Percentiles rank a stretch among this genome's conserved stretches.
These are phyloP conservation scores for Meiosimyza platycephala DNA, from an alignment of 2,888 invertebrate genomes.

Conservation along the genomic window DNA sequence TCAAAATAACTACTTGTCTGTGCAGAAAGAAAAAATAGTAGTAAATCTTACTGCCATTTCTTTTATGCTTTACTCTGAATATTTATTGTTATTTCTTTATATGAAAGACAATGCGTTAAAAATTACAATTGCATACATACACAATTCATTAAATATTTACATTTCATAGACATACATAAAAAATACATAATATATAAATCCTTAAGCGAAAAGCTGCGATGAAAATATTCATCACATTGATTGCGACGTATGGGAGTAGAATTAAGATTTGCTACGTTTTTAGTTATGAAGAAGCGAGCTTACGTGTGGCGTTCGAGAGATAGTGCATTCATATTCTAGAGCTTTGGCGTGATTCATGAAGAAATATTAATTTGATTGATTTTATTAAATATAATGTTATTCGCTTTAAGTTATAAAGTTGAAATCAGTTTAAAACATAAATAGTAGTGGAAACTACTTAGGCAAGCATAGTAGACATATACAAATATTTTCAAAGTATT, in stretches of 20 bases:
- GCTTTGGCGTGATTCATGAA: too few relatives aligned
- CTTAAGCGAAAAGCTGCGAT: not conserved
- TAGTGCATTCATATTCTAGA: too few relatives aligned
- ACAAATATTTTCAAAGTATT: too few relatives aligned
- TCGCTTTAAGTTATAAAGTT: too few relatives aligned
- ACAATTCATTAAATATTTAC: not conserved
- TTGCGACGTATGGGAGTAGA: conserved; percentile 12
- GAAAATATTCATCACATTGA: not conserved
- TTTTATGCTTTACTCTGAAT: not conserved
- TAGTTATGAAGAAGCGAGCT: not conserved
- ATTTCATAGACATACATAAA: conserved; percentile 11
- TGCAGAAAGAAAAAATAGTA: not conserved
- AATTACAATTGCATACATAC: conserved; percentile 7
- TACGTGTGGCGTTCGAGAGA: not conserved
- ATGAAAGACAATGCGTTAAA: conserved; percentile 4
- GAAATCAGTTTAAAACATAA: too few relatives aligned
- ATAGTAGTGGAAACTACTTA: too few relatives aligned
- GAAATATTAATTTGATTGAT: too few relatives aligned
- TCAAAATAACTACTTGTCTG: not conserved
- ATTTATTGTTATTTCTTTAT: conserved; percentile 4
- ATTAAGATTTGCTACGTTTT: conserved; percentile 26
- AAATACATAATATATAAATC: not conserved
- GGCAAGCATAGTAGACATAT: too few relatives aligned
- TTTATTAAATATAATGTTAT: too few relatives aligned
- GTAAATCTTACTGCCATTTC: conserved; percentile 2